These are phyloP conservation scores for Ypsolopha scabrella DNA, from an alignment of 2,888 invertebrate species.

Conservation along the genomic window DNA sequence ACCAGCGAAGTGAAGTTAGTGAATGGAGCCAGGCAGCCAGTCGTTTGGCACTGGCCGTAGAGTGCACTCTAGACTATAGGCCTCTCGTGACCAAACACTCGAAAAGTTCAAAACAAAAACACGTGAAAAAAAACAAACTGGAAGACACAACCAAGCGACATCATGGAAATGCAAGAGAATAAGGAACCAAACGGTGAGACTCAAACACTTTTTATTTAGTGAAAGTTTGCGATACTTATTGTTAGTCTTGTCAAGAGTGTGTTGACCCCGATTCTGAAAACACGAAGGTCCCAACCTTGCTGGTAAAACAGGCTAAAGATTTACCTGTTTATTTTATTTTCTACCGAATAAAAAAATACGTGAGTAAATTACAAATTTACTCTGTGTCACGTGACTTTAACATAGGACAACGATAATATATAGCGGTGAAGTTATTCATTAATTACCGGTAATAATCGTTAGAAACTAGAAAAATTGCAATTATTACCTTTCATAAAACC, in stretches of 20 bases:
- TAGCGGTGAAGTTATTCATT: too few species aligned
- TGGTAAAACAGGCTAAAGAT: too few species aligned
- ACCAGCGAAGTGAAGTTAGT: too few species aligned
- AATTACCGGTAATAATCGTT: too few species aligned
- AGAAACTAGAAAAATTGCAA: too few species aligned
- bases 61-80: conserved; percentile 10
- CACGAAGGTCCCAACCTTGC: not conserved
- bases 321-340: too few species aligned
- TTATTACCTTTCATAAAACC: too few species aligned
- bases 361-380: too few species aligned
- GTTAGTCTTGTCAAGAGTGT: not conserved
- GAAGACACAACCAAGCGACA: conserved; percentile 7
- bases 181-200: conserved; percentile 26
- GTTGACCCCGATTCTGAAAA: conserved; percentile 7
- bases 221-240: conserved; percentile 21
- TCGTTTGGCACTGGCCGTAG: conserved; percentile 18
- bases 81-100: conserved; percentile 9
- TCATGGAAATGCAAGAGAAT: conserved; percentile 33
- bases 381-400: too few species aligned
- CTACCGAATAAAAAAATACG: too few species aligned
- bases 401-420: too few species aligned
- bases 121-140: not conserved
- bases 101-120: not conserved
- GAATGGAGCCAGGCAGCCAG: conserved; percentile 14
- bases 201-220: conserved; percentile 10